Base-by-base conservation (phyloP, 2,888 invertebrate genomes). In the Dichetophora obliterata region DNA sequence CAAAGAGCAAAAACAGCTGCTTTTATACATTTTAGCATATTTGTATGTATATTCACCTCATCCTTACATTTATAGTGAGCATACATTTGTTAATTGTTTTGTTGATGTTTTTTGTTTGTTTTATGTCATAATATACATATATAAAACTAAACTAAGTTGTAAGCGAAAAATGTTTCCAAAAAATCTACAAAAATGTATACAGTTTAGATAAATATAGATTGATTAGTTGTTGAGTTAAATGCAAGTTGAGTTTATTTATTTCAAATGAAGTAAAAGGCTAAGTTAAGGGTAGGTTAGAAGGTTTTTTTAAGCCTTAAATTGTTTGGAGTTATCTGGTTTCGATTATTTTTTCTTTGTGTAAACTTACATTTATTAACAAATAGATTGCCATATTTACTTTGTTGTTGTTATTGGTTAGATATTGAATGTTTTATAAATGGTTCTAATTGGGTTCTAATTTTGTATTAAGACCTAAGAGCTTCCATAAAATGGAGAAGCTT, bases 1-100 rank as follows among this genome's bases (percentile, higher is more conserved):
- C 9, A 9, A 16, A 27, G 43, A 66, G 22, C 37, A 43, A 8
- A 66, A 22, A 43, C 50, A 72, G 22, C 43, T 73, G 78, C 76
- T 59, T 71, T 22, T 76, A n/a, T 61, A 59, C 69, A 66, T 52
- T 24, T 75, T 75, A 78, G 72, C 19, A 19, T 63, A 71, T 80
- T 83, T 86, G 83, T 85, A 86, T 84, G 82, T 84, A 85, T 83
- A 85, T 86, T 84, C 82, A 83, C 81, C 27, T 63, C 54, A 14
- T 77, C 75, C 75, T 75, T 77, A 73, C 77, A 34, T 77, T 79
- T 75, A 75, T 80, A 68, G 70, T 14, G 59, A 65, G 69, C 70
- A 66, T 57, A 59, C 78, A 78, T 81, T 80, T 79, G 79, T 80
- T 77, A 75, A 79, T 80, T 80, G 76, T 75, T 80, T 79, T 22